Evolutionary conservation across 2,888 invertebrate genomes (phyloP), one percentile per base, ranked within the genome.

Genomic region (Plagodis dolabraria): DNA sequence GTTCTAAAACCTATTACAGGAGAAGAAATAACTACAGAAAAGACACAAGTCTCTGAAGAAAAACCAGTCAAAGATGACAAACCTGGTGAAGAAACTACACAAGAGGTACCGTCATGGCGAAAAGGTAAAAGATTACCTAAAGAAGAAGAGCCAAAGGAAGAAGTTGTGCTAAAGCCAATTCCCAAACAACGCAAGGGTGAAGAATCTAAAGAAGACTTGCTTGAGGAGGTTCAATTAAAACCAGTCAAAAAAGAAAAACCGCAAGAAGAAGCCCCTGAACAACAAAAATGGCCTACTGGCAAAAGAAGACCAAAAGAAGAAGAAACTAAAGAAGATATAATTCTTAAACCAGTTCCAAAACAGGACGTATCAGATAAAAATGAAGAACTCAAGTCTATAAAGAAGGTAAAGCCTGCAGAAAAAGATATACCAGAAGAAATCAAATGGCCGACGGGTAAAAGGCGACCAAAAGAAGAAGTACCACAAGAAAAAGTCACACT

Each of bases 371-470:
- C 78, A 11, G 74, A 79, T 6, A 71, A 71, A 57, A 67, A 87
- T 53, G 76, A 93, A 0, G 76, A 81, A 34, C 78, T 94, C 0
- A 94, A 94, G 62, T 93, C 94, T 4, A 71, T 87, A 48, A 5
- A 79, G 73, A 63, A 36, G 36, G 7, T 9, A 8, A 9, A 36
- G 9, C 7, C 9, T 36, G 7, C 36, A 36, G 36, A 36, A 36
- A 36, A 36, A 8, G 36, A 36, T 94, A 64, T 85, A 55, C 60
- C 72, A 0, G 85, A 82, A 33, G 85, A 68, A 47, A 7, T 43
- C 2, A 55, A 58, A 35, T 87, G 64, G 86, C 63, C 65, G 5
- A 75, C 64, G 8, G 70, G 70, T 35, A 81, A 71, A 47, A 70
- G 74, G 47, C 60, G 48, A 10, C 63, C 77, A 0, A 68, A 69